Evolutionary conservation across 2,888 invertebrate genomes (phyloP).

Genomic region (Eremobia ochroleuca): DNA sequence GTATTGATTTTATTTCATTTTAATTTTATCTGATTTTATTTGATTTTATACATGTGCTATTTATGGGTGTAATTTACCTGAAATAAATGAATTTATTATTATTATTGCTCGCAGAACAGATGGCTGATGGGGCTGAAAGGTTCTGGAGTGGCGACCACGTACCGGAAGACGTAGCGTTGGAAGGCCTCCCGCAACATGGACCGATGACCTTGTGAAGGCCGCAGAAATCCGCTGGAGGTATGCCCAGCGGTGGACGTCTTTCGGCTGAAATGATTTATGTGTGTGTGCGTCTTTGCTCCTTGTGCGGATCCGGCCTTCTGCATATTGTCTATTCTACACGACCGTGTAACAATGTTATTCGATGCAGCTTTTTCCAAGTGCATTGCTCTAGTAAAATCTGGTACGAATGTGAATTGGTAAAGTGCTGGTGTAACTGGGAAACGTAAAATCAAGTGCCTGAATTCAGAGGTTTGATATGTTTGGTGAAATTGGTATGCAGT

Average conservation of each 20-base stretch:
- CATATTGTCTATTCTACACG: background rate
- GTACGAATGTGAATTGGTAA: conserved; percentile 36
- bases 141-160: too few species aligned
- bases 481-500: conserved; percentile 13
- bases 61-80: too few species aligned
- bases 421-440: conserved; percentile 28
- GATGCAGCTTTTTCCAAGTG: conserved; percentile 37
- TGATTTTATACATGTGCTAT: too few species aligned
- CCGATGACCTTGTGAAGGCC: background rate
- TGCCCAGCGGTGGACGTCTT: background rate
- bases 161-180: background rate
- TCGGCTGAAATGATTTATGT: background rate
- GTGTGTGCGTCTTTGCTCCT: background rate
- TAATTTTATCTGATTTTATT: too few species aligned
- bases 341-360: conserved; percentile 27
- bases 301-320: background rate
- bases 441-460: conserved; percentile 35
- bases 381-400: conserved; percentile 33
- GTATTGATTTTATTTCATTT: too few species aligned
- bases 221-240: background rate
- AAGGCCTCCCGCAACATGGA: background rate
- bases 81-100: too few species aligned
- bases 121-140: too few species aligned
- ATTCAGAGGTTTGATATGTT: conserved; percentile 41
- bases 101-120: too few species aligned